Base-by-base conservation (phyloP, 2,888 invertebrate species). In the Acrocera orbiculus region DNA sequence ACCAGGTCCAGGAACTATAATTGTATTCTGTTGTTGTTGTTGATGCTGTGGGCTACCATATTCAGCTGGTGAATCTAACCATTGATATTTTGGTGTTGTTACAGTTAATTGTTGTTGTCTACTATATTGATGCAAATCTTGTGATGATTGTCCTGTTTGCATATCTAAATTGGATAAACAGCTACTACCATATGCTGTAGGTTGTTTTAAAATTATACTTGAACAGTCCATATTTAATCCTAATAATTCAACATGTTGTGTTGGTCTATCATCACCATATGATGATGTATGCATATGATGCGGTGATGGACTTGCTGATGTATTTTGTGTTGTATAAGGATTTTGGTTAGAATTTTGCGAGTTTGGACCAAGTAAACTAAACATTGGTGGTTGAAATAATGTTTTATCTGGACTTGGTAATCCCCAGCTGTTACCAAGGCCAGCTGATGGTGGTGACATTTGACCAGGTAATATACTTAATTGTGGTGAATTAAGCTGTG, bases 401-500 rank as follows among this genome's bases (percentile, higher is more conserved):
- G 71, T 68, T 50, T 75, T 73, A 47, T 74, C 73, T 22, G 72
- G 70, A 43, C 69, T 69, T 15, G 73, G 77, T 40, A 82, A 65
- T 47, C 77, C 70, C 78, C 76, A 85, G 56, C 69, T 80, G 49
- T 64, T 73, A 50, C 65, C 72, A 48, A 72, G 65, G 42, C 61
- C 66, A 42, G 56, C 65, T 1, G 70, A 56, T 36, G 65, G 62
- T 44, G 73, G 67, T 45, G 72, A 66, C 59, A 65, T 68, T 39
- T 59, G 63, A 6, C 52, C 60, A 16, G 54, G 56, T 45, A 54
- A 40, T 32, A 54, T 56, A 39, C 49, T 51, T 36, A 61, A 48
- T 28, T 58, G 61, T 17, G 61, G 53, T 38, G 62, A 61, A 38
- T 55, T 47, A 27, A 58, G 39, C 41, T 58, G 57, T 5, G 46